A percentile compares a stretch with the other conserved stretches of the same genome.
Evolutionary conservation across 2,888 invertebrate species (phyloP).

Genomic region (Drosophila pegasa): DNA sequence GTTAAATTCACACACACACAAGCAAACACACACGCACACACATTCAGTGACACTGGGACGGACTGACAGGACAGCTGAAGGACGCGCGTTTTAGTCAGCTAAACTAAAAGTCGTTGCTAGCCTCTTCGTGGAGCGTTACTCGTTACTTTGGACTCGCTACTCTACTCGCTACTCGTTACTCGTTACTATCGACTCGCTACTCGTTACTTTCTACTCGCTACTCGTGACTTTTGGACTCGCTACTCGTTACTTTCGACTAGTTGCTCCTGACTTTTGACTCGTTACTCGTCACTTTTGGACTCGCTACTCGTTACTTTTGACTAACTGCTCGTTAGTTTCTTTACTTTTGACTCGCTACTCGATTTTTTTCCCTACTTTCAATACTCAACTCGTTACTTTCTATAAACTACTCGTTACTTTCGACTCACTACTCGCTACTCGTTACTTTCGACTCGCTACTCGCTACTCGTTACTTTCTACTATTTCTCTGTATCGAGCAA

Average conservation of each 20-base stretch:
- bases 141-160: neutral
- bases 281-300: conserved; percentile 2
- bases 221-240: neutral
- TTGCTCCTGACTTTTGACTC: neutral
- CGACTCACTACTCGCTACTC: neutral
- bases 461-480: neutral
- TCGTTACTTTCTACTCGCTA: neutral
- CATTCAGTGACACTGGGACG: conserved; percentile 24
- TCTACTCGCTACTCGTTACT: neutral
- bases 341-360: neutral
- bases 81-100: conserved; percentile 75
- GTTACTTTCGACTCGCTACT: neutral
- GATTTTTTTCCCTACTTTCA: neutral
- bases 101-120: conserved; percentile 71
- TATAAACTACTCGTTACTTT: conserved; percentile 1
- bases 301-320: conserved; percentile 1
- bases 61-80: conserved; percentile 16
- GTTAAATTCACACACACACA: conserved; percentile 9
- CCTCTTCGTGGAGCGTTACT: conserved; percentile 34
- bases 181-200: neutral
- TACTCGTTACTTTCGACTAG: neutral
- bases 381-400: neutral
- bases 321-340: neutral
- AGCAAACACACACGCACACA: conserved; percentile 4
- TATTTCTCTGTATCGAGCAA: neutral